Base-by-base conservation (phyloP, 1,140 invertebrate species). In the Leptonema lineaticorne region DNA sequence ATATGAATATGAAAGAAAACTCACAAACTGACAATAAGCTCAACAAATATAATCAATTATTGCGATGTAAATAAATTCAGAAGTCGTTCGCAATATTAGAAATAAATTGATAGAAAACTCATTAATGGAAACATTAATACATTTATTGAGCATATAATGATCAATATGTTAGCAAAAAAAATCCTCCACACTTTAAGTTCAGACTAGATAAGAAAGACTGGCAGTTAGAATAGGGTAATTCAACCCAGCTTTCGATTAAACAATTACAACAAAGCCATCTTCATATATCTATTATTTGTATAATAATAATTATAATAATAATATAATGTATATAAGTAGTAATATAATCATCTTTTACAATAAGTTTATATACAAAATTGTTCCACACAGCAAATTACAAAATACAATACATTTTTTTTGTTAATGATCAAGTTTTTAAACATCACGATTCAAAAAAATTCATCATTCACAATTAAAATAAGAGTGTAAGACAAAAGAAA, bases 351-450 rank as follows among this genome's bases (percentile, higher is more conserved):
- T 62, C 37, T 62, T 41, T 59, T 28, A 30, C 24, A 26, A 28
- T 62, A 45, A 62, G 45, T 68, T 53, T 68, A 68, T 68, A 68
- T 68, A 68, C 58, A 68, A 59, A 58, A 26, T 53, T 67, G 48
- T 65, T 59, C 57, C 50, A 26, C n/a, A n/a, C 24, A 59, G 57
- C 57, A 33, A 16, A 59, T 27, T 59, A 33, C 27, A 28, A 57
- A 1, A 59, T 33, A 59, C n/a, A 59, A 33, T 6, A 59, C 28
- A 59, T 18, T 30, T 33, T 1, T 24, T 24, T 33, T 2, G 18
- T 1, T 28, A 59, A 41, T 11, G 37, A 41, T 14, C 37, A 41
- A 41, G 16, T 41, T 2, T n/a, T 4, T 6, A 33, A 41, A 3
- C 37, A 14, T 41, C 37, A 41, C 11, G 11, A 41, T 2, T 3